These are phyloP conservation scores for Pachyramphus minor DNA, from an alignment of 2,113 vertebrate genomes.

Conservation along the genomic window DNA sequence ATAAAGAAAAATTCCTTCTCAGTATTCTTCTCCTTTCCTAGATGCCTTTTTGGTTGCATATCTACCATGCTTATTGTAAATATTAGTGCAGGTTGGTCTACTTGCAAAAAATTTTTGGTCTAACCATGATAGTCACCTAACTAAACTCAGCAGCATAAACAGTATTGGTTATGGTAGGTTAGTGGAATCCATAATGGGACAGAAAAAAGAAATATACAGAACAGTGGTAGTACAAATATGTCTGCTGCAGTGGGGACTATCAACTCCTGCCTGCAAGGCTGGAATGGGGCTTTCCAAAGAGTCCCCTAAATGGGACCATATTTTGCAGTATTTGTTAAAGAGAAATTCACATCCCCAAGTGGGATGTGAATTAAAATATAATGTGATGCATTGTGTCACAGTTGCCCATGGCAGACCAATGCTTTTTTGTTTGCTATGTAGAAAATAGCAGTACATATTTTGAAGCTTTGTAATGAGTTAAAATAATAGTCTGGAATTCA, in stretches of 20 bases:
- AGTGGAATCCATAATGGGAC: background rate
- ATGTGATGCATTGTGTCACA: background rate
- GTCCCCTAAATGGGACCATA: background rate
- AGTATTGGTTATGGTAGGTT: background rate
- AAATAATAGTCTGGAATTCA: background rate
- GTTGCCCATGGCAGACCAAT: background rate
- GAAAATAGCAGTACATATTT: background rate
- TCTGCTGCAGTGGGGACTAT: background rate
- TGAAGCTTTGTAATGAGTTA: background rate
- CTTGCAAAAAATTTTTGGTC: background rate
- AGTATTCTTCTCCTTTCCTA: background rate
- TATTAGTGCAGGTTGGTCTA: background rate
- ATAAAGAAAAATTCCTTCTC: background rate
- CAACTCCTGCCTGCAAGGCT: background rate
- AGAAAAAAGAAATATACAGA: background rate
- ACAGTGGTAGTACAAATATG: rapidly evolving
- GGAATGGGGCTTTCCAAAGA: background rate
- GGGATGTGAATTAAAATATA: background rate
- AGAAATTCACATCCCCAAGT: background rate
- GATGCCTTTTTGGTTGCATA: background rate
- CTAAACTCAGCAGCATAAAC: background rate
- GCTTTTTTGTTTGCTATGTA: background rate
- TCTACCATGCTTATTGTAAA: background rate
- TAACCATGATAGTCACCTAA: background rate
- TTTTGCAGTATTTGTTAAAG: background rate